Base-by-base conservation (phyloP, 2,797 vertebrate species). In the Intellagama lesueurii region DNA sequence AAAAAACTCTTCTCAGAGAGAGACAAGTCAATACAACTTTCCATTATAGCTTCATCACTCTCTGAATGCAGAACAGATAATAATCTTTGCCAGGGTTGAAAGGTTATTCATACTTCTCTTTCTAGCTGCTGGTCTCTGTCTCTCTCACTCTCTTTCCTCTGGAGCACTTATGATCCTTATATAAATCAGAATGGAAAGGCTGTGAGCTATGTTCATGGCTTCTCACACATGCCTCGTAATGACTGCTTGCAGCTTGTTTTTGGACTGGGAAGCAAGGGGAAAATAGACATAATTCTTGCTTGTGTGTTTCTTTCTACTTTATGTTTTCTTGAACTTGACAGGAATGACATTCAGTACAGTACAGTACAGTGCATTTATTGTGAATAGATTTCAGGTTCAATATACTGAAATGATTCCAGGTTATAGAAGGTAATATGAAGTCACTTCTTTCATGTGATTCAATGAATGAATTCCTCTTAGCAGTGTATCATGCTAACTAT, bases 41-140 rank as follows among this genome's bases (percentile, higher is more conserved):
- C 22, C 12, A 56, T 79, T 79, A 90, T 79, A 92, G 56, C 40
- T 40, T 1, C 87, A 52, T 26, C 79, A 90, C n/a, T 78, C 68
- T 7, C 81, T 89, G 69, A 85, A n/a, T 16, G 87, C 2, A 17
- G 49, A 86, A 88, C 17, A 3, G 9, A 32, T 72, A 40, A 14
- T 79, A 88, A 78, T 88, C 75, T 70, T 87, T n/a, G 17, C 64
- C 28, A 26, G 68, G 52, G 0, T 60, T 68, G 35, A 91, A 93
- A 90, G 86, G 66, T 83, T 64, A 83, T 16, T 69, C 3, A 17
- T 44, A 79, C 7, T 86, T 52, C 52, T 81, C 4, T 30, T 88
- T 86, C 66, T 35, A 32, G n/a, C 75, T 7, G 8, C 44, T 76
- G 70, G n/a, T 89, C 44, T 30, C n/a, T 76, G 26, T 17, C 68